Conservation (phyloP, 2,888 invertebrate genomes). For the Dasysyrphus tricinctus region DNA sequence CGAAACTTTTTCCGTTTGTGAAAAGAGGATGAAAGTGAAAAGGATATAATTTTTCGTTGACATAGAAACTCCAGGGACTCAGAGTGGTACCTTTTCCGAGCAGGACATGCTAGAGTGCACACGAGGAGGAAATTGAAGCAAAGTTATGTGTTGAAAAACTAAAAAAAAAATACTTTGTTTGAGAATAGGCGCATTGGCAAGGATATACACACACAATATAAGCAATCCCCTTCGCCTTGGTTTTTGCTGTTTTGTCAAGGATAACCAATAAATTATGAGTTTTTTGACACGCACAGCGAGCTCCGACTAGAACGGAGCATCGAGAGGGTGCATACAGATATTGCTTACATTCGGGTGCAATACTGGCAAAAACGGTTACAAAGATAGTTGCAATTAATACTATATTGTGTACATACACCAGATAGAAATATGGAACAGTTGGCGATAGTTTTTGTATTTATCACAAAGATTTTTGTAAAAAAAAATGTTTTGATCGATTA, state of each 20-base stretch:
- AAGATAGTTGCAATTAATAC: not conserved
- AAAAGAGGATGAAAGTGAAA: conserved; percentile 63
- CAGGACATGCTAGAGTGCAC: conserved; percentile 60
- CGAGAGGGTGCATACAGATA: conserved; percentile 51
- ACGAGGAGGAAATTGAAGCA: conserved; percentile 22
- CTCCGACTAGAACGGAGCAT: conserved; percentile 73
- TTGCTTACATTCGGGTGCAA: not conserved
- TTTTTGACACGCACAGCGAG: conserved; percentile 73
- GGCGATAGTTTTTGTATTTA: conserved; percentile 11
- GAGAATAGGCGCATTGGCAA: conserved; percentile 18
- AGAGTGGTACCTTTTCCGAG: conserved; percentile 43
- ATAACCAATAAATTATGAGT: conserved; percentile 71
- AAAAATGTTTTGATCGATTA: conserved; percentile 23
- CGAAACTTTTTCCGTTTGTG: conserved; percentile 53
- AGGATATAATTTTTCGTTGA: not conserved
- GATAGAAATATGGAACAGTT: not conserved
- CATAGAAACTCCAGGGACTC: conserved; percentile 9
- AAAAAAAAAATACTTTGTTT: conserved; percentile 26
- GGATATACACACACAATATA: conserved; percentile 20
- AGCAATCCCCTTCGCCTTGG: conserved; percentile 55
- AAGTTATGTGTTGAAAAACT: conserved; percentile 46
- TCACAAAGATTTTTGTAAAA: conserved; percentile 11
- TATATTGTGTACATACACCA: not conserved
- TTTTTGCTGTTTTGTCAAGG: conserved; percentile 65
- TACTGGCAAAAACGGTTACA: conserved; percentile 1